A percentile compares a stretch with the other conserved stretches of the same genome.
phyloP scores from a whole-genome alignment of 2,888 invertebrate genomes.

The Lutraria lutraria region DNA sequence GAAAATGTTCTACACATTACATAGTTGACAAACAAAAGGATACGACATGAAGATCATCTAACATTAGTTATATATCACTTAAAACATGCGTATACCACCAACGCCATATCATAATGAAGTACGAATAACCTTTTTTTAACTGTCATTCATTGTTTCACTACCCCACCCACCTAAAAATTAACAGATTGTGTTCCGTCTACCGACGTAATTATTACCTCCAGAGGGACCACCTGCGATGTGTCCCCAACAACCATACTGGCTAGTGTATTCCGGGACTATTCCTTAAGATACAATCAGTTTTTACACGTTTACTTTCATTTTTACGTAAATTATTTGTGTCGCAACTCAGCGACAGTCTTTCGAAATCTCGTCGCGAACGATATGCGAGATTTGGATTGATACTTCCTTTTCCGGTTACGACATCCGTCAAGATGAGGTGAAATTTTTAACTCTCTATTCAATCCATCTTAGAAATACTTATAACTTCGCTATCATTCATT shows the following conservation, averaged over 20 bases:
- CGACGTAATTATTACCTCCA: conserved; percentile 69
- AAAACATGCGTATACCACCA: not conserved
- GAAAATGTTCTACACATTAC: not conserved
- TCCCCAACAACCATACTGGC: conserved; percentile 79
- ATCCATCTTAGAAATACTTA: not conserved
- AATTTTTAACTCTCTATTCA: not conserved
- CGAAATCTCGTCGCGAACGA: conserved; percentile 37
- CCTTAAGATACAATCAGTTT: not conserved
- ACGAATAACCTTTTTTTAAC: not conserved
- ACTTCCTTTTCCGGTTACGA: conserved; percentile 72
- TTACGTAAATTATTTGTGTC: conserved; percentile 17
- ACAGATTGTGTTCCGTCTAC: not conserved
- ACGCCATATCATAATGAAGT: not conserved
- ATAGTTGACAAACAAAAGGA: not conserved
- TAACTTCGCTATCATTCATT: not conserved
- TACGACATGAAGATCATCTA: not conserved
- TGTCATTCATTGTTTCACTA: conserved; percentile 7
- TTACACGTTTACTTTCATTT: conserved; percentile 43
- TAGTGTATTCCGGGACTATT: not conserved
- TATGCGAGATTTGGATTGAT: conserved; percentile 27
- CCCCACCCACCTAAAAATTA: conserved; percentile 57
- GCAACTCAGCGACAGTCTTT: conserved; percentile 12
- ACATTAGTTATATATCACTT: not conserved
- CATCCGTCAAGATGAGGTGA: conserved; percentile 73
- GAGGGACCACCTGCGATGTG: conserved; percentile 78